Conservation (phyloP, 2,797 vertebrate genomes). For the Pseudochirops cupreus region DNA sequence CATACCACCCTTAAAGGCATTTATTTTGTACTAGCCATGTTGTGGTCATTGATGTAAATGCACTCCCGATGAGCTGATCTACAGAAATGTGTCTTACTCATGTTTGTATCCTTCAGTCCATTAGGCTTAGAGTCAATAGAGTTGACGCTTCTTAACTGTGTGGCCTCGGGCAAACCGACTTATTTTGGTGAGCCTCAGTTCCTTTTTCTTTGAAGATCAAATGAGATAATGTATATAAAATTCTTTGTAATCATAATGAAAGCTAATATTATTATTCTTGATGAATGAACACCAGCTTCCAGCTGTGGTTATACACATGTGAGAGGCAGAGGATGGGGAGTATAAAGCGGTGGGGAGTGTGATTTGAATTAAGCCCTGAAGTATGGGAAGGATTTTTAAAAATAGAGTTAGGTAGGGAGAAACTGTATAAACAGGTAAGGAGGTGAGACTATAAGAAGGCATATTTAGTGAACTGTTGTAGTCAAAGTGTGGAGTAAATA, state of each 20-base stretch:
- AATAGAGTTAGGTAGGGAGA: neutral
- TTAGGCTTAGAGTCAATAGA: neutral
- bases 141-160: neutral
- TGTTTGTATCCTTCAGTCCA: neutral
- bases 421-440: neutral
- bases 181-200: conserved; percentile 18
- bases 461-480: neutral
- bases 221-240: neutral
- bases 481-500: conserved; percentile 3
- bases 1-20: neutral
- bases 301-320: conserved; percentile 20
- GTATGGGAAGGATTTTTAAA: neutral
- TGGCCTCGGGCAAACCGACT: neutral
- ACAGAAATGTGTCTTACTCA: neutral
- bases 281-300: conserved; percentile 39
- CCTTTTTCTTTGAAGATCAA: neutral
- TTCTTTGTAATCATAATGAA: conserved; percentile 20
- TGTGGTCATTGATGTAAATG: neutral
- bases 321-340: neutral
- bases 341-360: neutral
- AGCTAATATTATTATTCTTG: neutral
- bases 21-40: neutral
- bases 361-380: neutral
- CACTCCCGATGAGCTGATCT: neutral
- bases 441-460: neutral